Evolutionary conservation across 2,113 vertebrate genomes (phyloP), one percentile per base, ranked within the genome.

Genomic region (Prochilodus magdalenae): DNA sequence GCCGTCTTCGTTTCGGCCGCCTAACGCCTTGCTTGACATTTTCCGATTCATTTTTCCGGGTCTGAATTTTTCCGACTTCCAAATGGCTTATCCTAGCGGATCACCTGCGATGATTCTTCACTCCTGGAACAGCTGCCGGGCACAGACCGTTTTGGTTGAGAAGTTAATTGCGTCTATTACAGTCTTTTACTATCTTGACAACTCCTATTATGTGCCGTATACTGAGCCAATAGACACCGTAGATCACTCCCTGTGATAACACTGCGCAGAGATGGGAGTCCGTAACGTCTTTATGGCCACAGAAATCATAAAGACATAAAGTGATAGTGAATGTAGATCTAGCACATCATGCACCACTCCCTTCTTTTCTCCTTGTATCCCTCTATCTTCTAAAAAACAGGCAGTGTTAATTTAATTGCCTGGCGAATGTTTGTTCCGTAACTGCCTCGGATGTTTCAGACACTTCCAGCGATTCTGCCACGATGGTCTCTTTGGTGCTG

Each of bases 1-100:
- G 87, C 85, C 85, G 86, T 91, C 86, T 90, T 86, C 76, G 85
- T 81, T 87, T 83, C 67, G 63, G 81, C 73, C 81, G 55, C 74
- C 85, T 81, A 76, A 78, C 70, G 83, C 83, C 78, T 51, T 70
- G 79, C 76, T 84, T 83, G 85, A 88, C 87, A 88, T 85, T 87
- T 89, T 66, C 76, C 71, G 70, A 79, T 75, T 29, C 47, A 82
- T 79, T 77, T 55, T 47, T 24, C 36, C 10, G 53, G 40, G 29
- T 79, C 62, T 14, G 75, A 70, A 59, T 70, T 29, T 85, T 74
- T 27, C 1, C 47, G 5, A 22, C 11, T 71, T 77, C 29, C 40
- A 24, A 44, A 40, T 29, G 11, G 71, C 24, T 73, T 63, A 75
- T 85, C 63, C 27, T 51, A 14, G 49, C n/a, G 49, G 74, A 81